These are phyloP conservation scores for Apamea epomidion DNA, from an alignment of 2,888 invertebrate species.

Conservation along the genomic window DNA sequence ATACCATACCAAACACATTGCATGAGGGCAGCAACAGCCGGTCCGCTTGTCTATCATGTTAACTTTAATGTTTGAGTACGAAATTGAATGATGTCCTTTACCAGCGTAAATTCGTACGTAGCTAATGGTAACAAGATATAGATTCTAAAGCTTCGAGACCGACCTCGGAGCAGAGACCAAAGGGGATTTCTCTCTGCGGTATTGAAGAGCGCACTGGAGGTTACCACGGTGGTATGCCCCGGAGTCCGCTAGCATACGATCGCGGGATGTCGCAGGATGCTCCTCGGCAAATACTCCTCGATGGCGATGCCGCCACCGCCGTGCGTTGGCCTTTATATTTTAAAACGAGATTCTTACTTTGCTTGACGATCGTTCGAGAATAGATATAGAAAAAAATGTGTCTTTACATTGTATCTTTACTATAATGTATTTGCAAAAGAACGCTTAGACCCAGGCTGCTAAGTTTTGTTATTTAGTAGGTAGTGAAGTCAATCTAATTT, in stretches of 20 bases:
- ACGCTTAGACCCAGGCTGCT: not conserved
- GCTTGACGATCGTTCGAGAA: not conserved
- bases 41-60: no score
- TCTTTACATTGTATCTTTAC: not conserved
- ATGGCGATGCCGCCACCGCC: no score
- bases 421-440: not conserved
- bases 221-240: not conserved
- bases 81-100: not conserved
- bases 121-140: not conserved
- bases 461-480: not conserved
- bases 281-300: no score
- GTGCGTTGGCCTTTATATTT: not conserved
- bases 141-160: not conserved
- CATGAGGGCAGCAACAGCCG: no score
- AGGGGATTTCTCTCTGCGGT: not conserved
- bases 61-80: no score
- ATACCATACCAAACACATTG: no score
- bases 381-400: not conserved
- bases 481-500: not conserved
- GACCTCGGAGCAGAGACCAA: not conserved
- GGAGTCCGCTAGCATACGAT: no score
- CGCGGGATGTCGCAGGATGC: no score
- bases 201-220: not conserved
- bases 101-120: not conserved
- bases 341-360: not conserved